A percentile compares a stretch with the other conserved stretches of the same genome.
Evolutionary conservation across 2,888 invertebrate species (phyloP).

Genomic region (Noctua janthe): DNA sequence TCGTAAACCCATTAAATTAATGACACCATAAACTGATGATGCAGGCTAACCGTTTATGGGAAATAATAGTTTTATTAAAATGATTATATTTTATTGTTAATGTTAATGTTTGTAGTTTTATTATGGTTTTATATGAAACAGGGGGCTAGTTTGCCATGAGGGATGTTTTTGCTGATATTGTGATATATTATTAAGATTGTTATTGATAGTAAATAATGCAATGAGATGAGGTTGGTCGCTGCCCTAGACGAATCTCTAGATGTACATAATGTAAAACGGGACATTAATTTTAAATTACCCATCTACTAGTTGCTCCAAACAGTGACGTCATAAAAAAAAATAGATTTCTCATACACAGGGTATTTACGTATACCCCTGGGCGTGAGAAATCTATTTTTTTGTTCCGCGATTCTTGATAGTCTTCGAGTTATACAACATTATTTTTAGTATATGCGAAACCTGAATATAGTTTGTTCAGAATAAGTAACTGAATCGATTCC

Average conservation of each 20-base stretch:
- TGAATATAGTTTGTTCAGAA: no score
- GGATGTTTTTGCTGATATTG: constrained; percentile 31
- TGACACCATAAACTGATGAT: constrained; percentile 58
- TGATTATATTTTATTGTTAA: constrained; percentile 50
- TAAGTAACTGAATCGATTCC: no score
- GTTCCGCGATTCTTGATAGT: no score
- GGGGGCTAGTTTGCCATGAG: not conserved
- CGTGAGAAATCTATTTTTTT: no score
- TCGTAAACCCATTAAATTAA: constrained; percentile 61
- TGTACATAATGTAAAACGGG: no score
- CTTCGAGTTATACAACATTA: no score
- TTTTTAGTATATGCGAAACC: no score
- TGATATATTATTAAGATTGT: not conserved
- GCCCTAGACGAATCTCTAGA: not conserved
- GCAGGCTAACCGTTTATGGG: constrained; percentile 53
- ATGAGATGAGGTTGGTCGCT: not conserved
- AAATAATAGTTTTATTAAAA: constrained; percentile 59
- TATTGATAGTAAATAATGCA: not conserved
- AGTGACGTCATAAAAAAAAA: no score
- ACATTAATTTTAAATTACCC: no score
- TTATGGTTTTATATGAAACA: constrained; percentile 43
- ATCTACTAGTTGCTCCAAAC: no score
- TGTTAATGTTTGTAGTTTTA: constrained; percentile 43
- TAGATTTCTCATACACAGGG: no score
- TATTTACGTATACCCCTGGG: no score